phyloP scores from a whole-genome alignment of 35 echinoderm and acorn worm species.

The Strongylocentrotus purpuratus region DNA sequence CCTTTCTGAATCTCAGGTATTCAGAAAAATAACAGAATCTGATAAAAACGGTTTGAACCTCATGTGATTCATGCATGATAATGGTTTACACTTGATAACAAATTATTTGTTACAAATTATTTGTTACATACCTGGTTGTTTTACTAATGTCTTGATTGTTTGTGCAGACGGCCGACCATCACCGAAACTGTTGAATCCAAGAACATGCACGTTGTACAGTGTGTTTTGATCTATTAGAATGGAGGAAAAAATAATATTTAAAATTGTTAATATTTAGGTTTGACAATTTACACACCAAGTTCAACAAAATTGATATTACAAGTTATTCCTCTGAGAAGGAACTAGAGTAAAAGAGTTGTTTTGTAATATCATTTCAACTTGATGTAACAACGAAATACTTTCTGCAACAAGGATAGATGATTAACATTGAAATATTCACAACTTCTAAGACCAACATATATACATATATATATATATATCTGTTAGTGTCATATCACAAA shows the following conservation, averaged over 20 bases:
- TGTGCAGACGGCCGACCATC: constrained; percentile 30
- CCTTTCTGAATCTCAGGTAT: too few relatives aligned
- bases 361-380: background rate
- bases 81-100: too few relatives aligned
- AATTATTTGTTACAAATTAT: too few relatives aligned
- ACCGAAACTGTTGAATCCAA: constrained; percentile 22
- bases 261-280: background rate
- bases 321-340: too few relatives aligned
- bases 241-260: background rate
- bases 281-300: too few relatives aligned
- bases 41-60: too few relatives aligned
- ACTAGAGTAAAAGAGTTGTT: too few relatives aligned
- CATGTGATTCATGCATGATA: too few relatives aligned
- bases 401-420: background rate
- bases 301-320: too few relatives aligned
- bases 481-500: too few relatives aligned
- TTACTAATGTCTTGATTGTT: background rate
- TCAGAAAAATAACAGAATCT: too few relatives aligned
- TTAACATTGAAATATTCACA: background rate
- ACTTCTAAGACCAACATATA: background rate
- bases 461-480: too few relatives aligned
- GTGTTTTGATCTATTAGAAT: constrained; percentile 23
- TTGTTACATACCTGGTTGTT: constrained; percentile 10
- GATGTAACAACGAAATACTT: background rate
- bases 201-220: constrained; percentile 28